Percentiles rank a stretch among this genome's conserved stretches.
These are phyloP conservation scores for Aphis gossypii DNA, from an alignment of 1,140 invertebrate species.

Conservation along the genomic window DNA sequence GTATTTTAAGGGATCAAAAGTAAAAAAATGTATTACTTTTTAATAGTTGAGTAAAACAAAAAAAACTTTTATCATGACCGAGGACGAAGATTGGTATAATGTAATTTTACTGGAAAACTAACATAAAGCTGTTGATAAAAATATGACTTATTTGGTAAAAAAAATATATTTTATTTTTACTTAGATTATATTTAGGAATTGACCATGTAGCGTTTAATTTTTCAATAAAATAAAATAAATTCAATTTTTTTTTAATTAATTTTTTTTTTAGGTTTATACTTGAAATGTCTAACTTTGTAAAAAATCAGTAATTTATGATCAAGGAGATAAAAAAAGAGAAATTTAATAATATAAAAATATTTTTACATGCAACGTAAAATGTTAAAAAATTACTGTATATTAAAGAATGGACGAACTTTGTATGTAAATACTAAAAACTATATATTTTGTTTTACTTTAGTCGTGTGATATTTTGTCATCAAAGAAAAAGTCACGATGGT, in stretches of 20 bases:
- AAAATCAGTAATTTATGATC: neutral
- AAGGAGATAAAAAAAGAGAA: neutral
- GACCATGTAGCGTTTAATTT: neutral
- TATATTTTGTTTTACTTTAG: neutral
- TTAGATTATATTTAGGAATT: neutral
- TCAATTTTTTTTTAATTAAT: too few species aligned
- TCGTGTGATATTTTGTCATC: neutral
- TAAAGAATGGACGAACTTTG: neutral
- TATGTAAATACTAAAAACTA: slow-evolving; percentile 2
- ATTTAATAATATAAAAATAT: slow-evolving; percentile 8
- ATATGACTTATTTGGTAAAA: neutral
- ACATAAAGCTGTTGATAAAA: neutral
- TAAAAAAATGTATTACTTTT: too few species aligned
- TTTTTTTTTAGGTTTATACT: neutral
- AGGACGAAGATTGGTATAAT: neutral
- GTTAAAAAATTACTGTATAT: neutral
- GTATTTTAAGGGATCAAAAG: too few species aligned
- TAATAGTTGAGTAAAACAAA: too few species aligned
- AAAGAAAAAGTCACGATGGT: neutral
- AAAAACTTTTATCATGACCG: neutral
- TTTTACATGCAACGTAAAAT: neutral
- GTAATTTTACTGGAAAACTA: neutral
- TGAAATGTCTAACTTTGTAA: neutral
- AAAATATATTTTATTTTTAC: neutral
- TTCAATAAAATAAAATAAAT: neutral